Base-by-base conservation (phyloP, 1,140 invertebrate genomes). In the Acromyrmex charruanus region DNA sequence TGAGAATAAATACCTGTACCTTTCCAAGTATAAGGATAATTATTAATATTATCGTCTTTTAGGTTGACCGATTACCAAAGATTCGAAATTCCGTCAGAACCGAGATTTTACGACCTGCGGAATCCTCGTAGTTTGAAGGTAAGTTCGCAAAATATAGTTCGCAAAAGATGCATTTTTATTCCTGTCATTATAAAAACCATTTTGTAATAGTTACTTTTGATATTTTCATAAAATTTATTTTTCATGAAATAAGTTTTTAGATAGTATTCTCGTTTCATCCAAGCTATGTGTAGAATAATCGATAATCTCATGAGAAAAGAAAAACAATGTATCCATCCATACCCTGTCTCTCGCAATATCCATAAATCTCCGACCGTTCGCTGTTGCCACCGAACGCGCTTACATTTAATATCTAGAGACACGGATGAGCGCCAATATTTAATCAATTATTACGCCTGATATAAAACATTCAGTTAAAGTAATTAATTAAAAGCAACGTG, bases 111-210 rank as follows among this genome's bases (percentile, higher is more conserved):
- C 84, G 95, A 95, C 77, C 91, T 95, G 28, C 92, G 94, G 66
- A 94, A 95, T 1, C 95, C 95, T 14, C 94, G 94, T 4, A 55
- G 28, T 63, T 82, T 96, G 12, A 96, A 96, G 94, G 95, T 96
- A 90, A 93, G 92, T 86, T n/a, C 3, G 39, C 28, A 16, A 39
- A 2, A 44, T 44, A n/a, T n/a, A n/a, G n/a, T n/a, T n/a, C n/a
- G n/a, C n/a, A n/a, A n/a, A n/a, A 44, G 10, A 49, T 35, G 3
- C 39, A 10, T 2, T 4, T 14, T 39, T 55, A 69, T 35, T 66
- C 1, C 1, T 5, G 10, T 39, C 14, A 21, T 58, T 14, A 1
- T 4, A 21, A 39, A 59, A 44, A 12, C 7, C 14, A 31, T 53
- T 72, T 72, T 72, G 1, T n/a, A 21, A 12, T 9, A 35, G 16